Evolutionary conservation across 2,113 vertebrate genomes (phyloP).

Genomic region (Hippocampus abdominalis): DNA sequence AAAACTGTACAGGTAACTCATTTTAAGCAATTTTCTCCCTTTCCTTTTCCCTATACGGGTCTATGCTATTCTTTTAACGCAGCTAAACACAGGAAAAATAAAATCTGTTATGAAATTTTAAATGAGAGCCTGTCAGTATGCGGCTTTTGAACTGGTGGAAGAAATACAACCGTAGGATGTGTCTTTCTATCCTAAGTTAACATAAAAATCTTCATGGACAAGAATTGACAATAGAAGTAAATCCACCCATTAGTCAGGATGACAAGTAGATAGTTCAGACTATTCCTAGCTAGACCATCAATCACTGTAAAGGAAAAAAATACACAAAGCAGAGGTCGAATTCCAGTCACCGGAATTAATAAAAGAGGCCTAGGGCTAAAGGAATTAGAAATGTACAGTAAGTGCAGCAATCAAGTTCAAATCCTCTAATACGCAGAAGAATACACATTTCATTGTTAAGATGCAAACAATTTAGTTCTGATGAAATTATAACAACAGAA

Average conservation of each 20-base stretch:
- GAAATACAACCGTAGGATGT: neutral
- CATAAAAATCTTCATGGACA: neutral
- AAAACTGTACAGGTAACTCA: no score
- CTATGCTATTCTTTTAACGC: neutral
- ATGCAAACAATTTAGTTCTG: neutral
- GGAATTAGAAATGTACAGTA: neutral
- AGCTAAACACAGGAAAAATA: neutral
- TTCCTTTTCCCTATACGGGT: neutral
- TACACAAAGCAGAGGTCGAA: slow-evolving; percentile 7
- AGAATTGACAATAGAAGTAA: neutral
- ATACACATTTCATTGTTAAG: neutral
- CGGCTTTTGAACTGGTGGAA: neutral
- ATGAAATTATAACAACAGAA: neutral
- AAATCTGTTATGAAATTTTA: neutral
- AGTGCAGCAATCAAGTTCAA: no score
- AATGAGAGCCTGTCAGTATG: neutral
- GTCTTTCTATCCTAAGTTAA: neutral
- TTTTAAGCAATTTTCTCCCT: no score
- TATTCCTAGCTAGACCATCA: neutral
- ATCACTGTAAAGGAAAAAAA: neutral
- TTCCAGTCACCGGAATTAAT: slow-evolving; percentile 7
- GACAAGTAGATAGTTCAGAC: slow-evolving; percentile 9
- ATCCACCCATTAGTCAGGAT: slow-evolving; percentile 13
- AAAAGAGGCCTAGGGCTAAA: neutral
- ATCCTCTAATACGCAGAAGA: neutral